A percentile compares a stretch with the other conserved stretches of the same genome.
Evolutionary conservation across 2,888 invertebrate genomes (phyloP).

Genomic region (Noctua fimbriata): DNA sequence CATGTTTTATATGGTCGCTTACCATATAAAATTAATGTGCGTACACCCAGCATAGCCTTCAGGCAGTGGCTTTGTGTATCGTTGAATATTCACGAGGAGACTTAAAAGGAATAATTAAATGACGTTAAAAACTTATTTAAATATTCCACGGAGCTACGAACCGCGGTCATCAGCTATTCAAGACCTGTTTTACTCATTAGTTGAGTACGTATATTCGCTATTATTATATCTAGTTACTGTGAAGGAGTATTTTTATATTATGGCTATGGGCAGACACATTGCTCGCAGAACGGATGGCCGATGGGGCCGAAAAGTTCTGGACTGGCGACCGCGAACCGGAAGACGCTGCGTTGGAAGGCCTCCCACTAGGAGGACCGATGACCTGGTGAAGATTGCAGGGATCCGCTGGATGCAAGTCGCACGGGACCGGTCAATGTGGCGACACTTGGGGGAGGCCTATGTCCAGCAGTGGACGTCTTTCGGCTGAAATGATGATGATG

Average conservation of each 20-base stretch:
- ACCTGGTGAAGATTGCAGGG: too few species aligned
- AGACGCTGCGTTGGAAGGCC: too few species aligned
- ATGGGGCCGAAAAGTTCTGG: too few species aligned
- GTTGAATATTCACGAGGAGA: conserved; percentile 85
- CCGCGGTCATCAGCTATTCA: conserved; percentile 84
- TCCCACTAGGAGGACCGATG: too few species aligned
- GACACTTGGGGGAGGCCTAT: too few species aligned
- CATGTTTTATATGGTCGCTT: conserved; percentile 57
- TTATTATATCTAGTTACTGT: conserved; percentile 47
- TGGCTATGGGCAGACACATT: too few species aligned
- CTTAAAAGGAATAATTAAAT: conserved; percentile 86
- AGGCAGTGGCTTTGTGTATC: conserved; percentile 68
- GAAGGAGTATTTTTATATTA: neutral
- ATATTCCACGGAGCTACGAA: conserved; percentile 81
- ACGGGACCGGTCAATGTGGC: too few species aligned
- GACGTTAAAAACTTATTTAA: conserved; percentile 86
- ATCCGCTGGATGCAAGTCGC: too few species aligned
- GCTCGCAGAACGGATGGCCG: too few species aligned
- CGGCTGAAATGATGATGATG: too few species aligned
- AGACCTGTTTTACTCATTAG: conserved; percentile 84
- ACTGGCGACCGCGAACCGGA: too few species aligned
- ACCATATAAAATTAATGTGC: conserved; percentile 67
- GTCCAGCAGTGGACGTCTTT: too few species aligned
- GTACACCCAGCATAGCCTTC: conserved; percentile 63
- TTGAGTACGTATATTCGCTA: conserved; percentile 59